phyloP scores from a whole-genome alignment of 1,140 invertebrate genomes.

The Leptinotarsa lineolata region DNA sequence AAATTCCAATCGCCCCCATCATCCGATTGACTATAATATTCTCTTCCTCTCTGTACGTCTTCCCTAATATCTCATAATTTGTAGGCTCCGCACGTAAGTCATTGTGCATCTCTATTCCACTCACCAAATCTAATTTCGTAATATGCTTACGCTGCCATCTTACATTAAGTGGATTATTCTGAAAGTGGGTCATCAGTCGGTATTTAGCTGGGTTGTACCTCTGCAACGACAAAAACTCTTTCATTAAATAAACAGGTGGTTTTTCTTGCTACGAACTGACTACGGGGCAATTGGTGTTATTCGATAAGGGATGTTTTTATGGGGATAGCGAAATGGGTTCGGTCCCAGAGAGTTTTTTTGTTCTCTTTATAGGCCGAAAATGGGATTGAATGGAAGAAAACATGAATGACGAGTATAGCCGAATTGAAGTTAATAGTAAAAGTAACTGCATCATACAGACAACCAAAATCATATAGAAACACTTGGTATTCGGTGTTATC shows the following conservation, averaged over 20 bases:
- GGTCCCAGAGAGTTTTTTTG: background rate
- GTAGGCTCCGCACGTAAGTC: background rate
- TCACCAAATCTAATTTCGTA: constrained; percentile 2
- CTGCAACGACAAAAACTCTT: background rate
- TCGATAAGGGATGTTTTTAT: constrained; percentile 3
- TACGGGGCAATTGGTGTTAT: constrained; percentile 5
- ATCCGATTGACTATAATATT: background rate
- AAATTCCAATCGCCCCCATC: no score
- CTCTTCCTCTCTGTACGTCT: background rate
- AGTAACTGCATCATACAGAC: no score
- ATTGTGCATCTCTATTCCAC: constrained; percentile 4
- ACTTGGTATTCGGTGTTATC: no score
- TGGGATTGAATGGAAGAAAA: no score
- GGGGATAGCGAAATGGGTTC: background rate
- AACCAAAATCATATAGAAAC: no score
- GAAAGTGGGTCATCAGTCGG: constrained; percentile 11
- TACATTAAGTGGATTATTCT: constrained; percentile 12
- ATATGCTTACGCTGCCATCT: constrained; percentile 17
- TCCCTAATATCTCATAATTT: background rate
- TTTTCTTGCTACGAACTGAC: background rate
- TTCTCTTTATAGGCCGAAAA: no score
- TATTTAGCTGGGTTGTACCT: background rate
- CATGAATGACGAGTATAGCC: no score
- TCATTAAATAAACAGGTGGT: constrained; percentile 8
- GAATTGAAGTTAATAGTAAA: no score